phyloP scores from a whole-genome alignment of 2,888 invertebrate species.

The Spisula solida region DNA sequence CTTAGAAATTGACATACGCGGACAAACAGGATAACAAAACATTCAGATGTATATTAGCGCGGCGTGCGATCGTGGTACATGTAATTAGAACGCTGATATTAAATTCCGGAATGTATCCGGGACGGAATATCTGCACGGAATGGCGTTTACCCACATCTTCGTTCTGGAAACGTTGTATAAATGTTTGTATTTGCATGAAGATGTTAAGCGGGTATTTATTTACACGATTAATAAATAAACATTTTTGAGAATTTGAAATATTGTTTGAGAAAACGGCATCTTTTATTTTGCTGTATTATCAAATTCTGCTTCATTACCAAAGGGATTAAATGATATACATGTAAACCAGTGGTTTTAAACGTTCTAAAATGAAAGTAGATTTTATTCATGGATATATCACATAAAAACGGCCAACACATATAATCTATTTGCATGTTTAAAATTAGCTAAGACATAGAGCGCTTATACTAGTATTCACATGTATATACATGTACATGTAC shows the following conservation, averaged over 20 bases:
- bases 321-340: no score
- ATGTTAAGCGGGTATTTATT: background rate
- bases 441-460: no score
- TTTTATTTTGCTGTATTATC: no score
- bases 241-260: background rate
- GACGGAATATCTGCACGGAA: background rate
- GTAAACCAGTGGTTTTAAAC: no score
- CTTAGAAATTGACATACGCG: background rate
- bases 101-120: background rate
- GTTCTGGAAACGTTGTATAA: background rate
- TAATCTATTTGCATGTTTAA: no score
- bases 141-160: conserved; percentile 7
- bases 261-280: background rate
- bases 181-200: no score
- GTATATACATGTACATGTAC: no score
- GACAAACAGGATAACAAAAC: background rate
- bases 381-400: no score
- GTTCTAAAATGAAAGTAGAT: no score
- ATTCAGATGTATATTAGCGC: background rate
- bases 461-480: no score
- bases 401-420: no score
- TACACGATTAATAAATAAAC: background rate
- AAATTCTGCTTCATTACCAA: no score
- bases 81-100: background rate
- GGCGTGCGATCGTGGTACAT: background rate